Evolutionary conservation across 1,140 invertebrate species (phyloP).

Genomic region (Oryzaephilus surinamensis): DNA sequence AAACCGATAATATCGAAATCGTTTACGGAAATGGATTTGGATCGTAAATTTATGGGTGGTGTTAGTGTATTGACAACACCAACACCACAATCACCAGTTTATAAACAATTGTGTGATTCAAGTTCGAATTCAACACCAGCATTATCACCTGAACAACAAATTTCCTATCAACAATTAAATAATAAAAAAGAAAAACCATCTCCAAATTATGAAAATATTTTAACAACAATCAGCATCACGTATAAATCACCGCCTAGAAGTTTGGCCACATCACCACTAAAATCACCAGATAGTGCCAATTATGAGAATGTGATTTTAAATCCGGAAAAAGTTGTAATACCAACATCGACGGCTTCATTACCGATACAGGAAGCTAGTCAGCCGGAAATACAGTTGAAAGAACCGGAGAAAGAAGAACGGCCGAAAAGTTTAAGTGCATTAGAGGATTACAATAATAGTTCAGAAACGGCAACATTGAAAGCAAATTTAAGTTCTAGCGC

Average conservation of each 20-base stretch:
- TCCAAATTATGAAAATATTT: slow-evolving; percentile 34
- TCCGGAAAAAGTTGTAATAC: slow-evolving; percentile 40
- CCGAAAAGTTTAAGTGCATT: slow-evolving; percentile 33
- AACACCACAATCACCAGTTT: slow-evolving; percentile 28
- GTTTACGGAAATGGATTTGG: slow-evolving; percentile 26
- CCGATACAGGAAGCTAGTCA: slow-evolving; percentile 45
- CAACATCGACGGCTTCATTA: slow-evolving; percentile 40
- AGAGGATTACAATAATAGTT: slow-evolving; percentile 18
- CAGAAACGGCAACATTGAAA: slow-evolving; percentile 15
- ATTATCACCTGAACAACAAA: slow-evolving; percentile 18
- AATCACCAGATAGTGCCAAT: slow-evolving; percentile 32
- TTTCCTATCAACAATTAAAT: slow-evolving; percentile 18
- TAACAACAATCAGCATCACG: slow-evolving; percentile 57
- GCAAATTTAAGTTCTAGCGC: slow-evolving; percentile 22
- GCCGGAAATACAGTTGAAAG: slow-evolving; percentile 23
- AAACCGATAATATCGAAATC: slow-evolving; percentile 22
- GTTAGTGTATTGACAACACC: slow-evolving; percentile 19
- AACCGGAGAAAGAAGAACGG: slow-evolving; percentile 13
- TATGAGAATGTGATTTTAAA: slow-evolving; percentile 45
- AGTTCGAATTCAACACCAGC: slow-evolving; percentile 29
- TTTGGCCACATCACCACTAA: slow-evolving; percentile 12
- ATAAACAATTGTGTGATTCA: slow-evolving; percentile 28
- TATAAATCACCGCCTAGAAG: slow-evolving; percentile 46
- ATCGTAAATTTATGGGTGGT: slow-evolving; percentile 14
- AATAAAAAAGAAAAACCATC: slow-evolving; percentile 26